Evolutionary conservation across 2,113 vertebrate genomes (phyloP).

Genomic region (Condylura cristata): DNA sequence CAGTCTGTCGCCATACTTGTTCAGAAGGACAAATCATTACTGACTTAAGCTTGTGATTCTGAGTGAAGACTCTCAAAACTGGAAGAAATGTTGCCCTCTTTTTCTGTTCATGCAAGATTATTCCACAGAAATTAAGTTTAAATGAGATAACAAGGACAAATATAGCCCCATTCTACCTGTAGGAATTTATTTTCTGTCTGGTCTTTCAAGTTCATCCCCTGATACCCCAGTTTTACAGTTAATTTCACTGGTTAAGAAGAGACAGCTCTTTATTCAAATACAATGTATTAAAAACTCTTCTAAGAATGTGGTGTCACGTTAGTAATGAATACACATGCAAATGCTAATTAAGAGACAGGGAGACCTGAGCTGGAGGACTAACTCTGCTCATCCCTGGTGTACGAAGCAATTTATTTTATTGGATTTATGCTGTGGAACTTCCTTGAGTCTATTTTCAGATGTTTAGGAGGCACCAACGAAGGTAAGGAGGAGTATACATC

Average conservation of each 20-base stretch:
- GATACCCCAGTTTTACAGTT: neutral
- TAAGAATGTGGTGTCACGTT: neutral
- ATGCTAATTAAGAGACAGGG: neutral
- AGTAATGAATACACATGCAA: conserved; percentile 31
- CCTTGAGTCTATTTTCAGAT: neutral
- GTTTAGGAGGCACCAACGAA: neutral
- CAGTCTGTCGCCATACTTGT: neutral
- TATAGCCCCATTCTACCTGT: neutral
- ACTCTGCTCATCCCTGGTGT: neutral
- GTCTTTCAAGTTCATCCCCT: neutral
- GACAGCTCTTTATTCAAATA: neutral
- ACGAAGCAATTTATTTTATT: neutral
- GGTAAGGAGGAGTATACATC: neutral
- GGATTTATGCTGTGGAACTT: neutral
- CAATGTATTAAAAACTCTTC: conserved; percentile 30
- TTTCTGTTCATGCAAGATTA: neutral
- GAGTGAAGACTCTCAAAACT: neutral
- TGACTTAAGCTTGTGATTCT: neutral
- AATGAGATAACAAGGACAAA: neutral
- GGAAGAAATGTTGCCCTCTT: neutral
- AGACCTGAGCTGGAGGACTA: neutral
- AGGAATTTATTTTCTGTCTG: conserved; percentile 17
- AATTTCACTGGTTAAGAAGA: neutral
- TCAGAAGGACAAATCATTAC: neutral
- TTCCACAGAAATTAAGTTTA: conserved; percentile 43